Evolutionary conservation across 1,140 invertebrate species (phyloP), one percentile per base, ranked within the genome.

Genomic region (Brachionus asplanchnoidis): DNA sequence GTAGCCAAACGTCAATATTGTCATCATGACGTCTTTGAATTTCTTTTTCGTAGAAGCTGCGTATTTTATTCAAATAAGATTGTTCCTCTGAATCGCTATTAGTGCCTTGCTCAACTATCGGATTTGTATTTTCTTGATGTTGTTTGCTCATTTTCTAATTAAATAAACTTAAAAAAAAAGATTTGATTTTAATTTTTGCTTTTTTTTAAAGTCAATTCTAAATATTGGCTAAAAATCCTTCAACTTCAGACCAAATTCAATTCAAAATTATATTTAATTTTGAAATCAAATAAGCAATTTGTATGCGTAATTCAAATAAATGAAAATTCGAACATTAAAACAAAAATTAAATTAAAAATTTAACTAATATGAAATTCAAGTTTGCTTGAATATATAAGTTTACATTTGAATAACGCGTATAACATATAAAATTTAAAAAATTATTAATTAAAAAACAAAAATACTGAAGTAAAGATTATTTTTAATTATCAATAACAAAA

Each of bases 111-210:
- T 77, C 23, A 23, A 4, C 4, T 53, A 23, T 14, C 9, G 73
- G 73, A 50, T 77, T 77, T 28, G 53, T 50, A 50, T 77, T 77
- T 23, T 77, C 73, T 77, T 77, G 73, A 28, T 77, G 28, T 53
- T 3, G 5, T 50, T 26, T 53, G 12, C 5, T 77, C 73, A 77
- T 77, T 50, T 77, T 77, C 28, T 50, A 50, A 75, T 70, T 26
- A 12, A 66, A 32, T 20, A 26, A 36, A 36, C 32, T 68, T 14
- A 68, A 68, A 32, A 68, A 32, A 68, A 26, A 28, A 3, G 12
- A n/a, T 68, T 14, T 32, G 9, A 12, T 28, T 32, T 68, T 8
- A 73, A 73, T 40, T 73, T 17, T 28, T 14, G 14, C 1, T 17
- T 40, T 17, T 40, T 42, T 73, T 73, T n/a, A 40, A 32, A 68